Evolutionary conservation across 2,888 invertebrate genomes (phyloP), one percentile per base, ranked within the genome.

Genomic region (Phaedon cochleariae): DNA sequence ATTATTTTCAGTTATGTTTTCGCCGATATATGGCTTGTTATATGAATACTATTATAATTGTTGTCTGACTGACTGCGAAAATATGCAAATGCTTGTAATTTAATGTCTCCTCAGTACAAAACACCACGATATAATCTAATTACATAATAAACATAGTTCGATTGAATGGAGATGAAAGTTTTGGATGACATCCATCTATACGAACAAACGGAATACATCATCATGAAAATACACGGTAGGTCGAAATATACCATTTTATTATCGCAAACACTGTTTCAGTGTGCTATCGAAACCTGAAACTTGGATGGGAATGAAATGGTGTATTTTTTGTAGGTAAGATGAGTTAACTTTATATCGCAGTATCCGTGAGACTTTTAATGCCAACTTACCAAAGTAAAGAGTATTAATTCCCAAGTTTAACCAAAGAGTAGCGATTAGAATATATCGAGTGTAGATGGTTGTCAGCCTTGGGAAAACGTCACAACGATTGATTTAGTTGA

Each of bases 41-140:
- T 78, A 80, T 77, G 75, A 81, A 79, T 76, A 78, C 81, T 81
- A 80, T 81, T 77, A 81, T 65, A 68, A 67, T 81, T 82, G 81
- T 82, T 82, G 81, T 82, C 81, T 79, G 82, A 81, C 79, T 82
- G 81, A 81, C 79, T 80, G 80, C 79, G 78, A 67, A n/a, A 73
- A 68, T 54, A 65, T 69, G 65, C 67, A 73, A 78, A 79, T 80
- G 82, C 82, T 82, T 83, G 80, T 81, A 71, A 72, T 73, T 71
- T 67, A 70, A 73, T 69, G 68, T 70, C 81, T 83, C 81, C 81
- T 82, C 82, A 83, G 83, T 84, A 84, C 83, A 84, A 83, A 77
- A 82, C 79, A 82, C 80, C 81, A 81, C 80, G 79, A 80, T 81
- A 81, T 81, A 80, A 80, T 76, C 73, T 78, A 76, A 77, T 75